Conservation (phyloP, 2,888 invertebrate species). For the Heliconius ismenius region DNA sequence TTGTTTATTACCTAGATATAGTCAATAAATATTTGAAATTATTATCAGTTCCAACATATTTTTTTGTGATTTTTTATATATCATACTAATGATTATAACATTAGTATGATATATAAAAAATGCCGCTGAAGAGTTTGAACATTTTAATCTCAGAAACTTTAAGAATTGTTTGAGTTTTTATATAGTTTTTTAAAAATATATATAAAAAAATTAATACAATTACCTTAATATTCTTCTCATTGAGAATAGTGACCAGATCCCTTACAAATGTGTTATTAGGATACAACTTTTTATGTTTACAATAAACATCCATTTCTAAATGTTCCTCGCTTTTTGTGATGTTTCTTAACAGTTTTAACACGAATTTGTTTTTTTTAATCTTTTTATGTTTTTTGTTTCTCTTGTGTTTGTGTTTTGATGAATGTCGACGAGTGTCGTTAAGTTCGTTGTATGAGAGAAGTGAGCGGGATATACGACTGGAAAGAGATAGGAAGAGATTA, state of each 20-base stretch:
- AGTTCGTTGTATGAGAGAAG: constrained; percentile 56
- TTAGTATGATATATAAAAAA: no score
- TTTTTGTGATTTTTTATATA: no score
- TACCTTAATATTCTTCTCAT: constrained; percentile 68
- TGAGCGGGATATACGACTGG: constrained; percentile 67
- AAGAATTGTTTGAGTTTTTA: no score
- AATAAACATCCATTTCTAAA: constrained; percentile 67
- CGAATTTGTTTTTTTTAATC: constrained; percentile 67
- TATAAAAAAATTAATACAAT: background rate
- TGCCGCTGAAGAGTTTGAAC: no score
- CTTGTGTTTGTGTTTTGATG: constrained; percentile 45
- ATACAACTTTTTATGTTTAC: constrained; percentile 58
- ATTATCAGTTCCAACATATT: no score
- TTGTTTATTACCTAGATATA: constrained; percentile 70
- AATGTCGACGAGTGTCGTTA: constrained; percentile 43
- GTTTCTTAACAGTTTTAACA: constrained; percentile 59
- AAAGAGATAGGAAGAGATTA: background rate
- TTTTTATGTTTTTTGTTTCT: constrained; percentile 47
- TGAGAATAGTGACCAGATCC: constrained; percentile 69
- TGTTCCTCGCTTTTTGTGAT: constrained; percentile 61
- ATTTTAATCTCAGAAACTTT: no score
- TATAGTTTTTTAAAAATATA: background rate
- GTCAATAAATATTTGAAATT: background rate
- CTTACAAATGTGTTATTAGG: constrained; percentile 72
- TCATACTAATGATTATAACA: no score